phyloP scores from a whole-genome alignment of 2,113 vertebrate genomes.

The Triplophysa tibetana region DNA sequence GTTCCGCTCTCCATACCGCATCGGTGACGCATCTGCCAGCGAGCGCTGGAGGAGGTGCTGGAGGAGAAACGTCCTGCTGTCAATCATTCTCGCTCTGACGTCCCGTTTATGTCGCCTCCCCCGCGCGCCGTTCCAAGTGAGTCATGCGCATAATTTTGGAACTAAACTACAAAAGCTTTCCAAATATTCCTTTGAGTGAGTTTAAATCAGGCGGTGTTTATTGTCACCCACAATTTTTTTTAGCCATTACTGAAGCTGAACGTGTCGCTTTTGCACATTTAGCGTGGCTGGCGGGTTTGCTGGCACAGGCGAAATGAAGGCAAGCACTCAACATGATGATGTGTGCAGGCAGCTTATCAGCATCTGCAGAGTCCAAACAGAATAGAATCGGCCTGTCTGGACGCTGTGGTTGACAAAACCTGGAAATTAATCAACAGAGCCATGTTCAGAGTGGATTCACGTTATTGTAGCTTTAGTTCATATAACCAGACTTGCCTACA shows the following conservation, averaged over 20 bases:
- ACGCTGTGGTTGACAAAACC: conserved; percentile 21
- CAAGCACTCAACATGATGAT: conserved; percentile 47
- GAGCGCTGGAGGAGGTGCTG: conserved; percentile 33
- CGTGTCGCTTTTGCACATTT: conserved; percentile 22
- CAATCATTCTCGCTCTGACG: conserved; percentile 33
- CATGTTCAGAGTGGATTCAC: background rate
- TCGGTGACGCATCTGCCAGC: conserved; percentile 47
- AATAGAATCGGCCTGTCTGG: conserved; percentile 4
- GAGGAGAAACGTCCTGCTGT: conserved; percentile 45
- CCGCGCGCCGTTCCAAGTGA: conserved; percentile 18
- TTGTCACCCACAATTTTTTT: conserved; percentile 20
- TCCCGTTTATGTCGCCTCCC: conserved; percentile 47
- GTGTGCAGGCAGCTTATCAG: conserved; percentile 40
- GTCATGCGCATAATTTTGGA: conserved; percentile 37
- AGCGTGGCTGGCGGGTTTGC: conserved; percentile 20
- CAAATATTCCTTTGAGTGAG: conserved; percentile 28
- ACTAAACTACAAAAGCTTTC: conserved; percentile 43
- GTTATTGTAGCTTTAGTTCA: background rate
- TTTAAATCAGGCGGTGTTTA: conserved; percentile 27
- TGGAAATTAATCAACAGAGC: background rate
- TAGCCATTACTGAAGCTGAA: conserved; percentile 9
- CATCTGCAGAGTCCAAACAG: conserved; percentile 18
- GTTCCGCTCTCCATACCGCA: conserved; percentile 9
- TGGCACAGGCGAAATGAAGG: conserved; percentile 16
- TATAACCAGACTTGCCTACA: background rate